phyloP scores from a whole-genome alignment of 2,797 vertebrate species.

The Fistularia commersonii region DNA sequence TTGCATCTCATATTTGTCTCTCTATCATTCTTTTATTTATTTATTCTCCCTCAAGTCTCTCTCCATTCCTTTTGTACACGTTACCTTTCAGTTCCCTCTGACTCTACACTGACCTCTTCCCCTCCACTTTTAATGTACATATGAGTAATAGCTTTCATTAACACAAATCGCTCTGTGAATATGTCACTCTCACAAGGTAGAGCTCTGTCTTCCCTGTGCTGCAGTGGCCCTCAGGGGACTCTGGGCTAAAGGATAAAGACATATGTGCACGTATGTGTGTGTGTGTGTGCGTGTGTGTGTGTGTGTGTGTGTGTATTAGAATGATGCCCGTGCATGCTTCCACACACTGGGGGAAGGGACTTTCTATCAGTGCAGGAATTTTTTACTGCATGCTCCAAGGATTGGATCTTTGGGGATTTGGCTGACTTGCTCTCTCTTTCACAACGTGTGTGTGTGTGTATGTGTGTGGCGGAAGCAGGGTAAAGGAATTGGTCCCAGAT shows the following conservation, averaged over 20 bases:
- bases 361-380: constrained; percentile 62
- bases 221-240: constrained; percentile 57
- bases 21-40: constrained; percentile 6
- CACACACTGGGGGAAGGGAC: constrained; percentile 54
- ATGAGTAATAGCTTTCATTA: constrained; percentile 68
- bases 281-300: constrained; percentile 15
- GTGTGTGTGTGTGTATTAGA: constrained; percentile 19
- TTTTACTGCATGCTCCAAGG: constrained; percentile 50
- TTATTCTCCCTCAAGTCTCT: background rate
- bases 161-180: constrained; percentile 55
- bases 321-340: constrained; percentile 16
- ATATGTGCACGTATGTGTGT: constrained; percentile 22
- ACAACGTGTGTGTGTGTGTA: constrained; percentile 16
- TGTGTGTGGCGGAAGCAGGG: constrained; percentile 26
- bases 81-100: background rate
- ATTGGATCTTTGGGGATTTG: constrained; percentile 60
- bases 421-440: constrained; percentile 3
- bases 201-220: constrained; percentile 35
- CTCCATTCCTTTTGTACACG: constrained; percentile 4
- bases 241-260: constrained; percentile 49
- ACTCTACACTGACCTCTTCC: constrained; percentile 56
- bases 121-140: constrained; percentile 46
- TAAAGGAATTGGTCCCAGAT: constrained; percentile 58
- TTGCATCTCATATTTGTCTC: constrained; percentile 2
- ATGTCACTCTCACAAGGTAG: constrained; percentile 43